Evolutionary conservation across 1,140 invertebrate genomes (phyloP).

Genomic region (Apis mellifera): Amel_HAv3.1 CM009938.2:3038501-3039000

Average conservation of each 20-base stretch:
- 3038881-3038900: constrained; percentile 57
- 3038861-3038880: constrained; percentile 55
- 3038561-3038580: constrained; percentile 35
- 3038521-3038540: constrained; percentile 70
- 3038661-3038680: constrained; percentile 11
- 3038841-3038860: constrained; percentile 67
- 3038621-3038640: constrained; percentile 13
- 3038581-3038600: constrained; percentile 13
- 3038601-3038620: neutral
- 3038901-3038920: constrained; percentile 25
- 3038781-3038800: constrained; percentile 82
- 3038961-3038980: neutral
- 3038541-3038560: constrained; percentile 28
- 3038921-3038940: neutral
- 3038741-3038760: constrained; percentile 65
- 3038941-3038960: neutral
- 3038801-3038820: constrained; percentile 71
- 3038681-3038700: constrained; percentile 23
- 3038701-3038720: constrained; percentile 15
- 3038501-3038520: constrained; percentile 70
- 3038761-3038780: constrained; percentile 76
- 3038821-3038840: constrained; percentile 69
- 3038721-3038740: constrained; percentile 19
- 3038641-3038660: constrained; percentile 28
- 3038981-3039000: neutral